phyloP scores from a whole-genome alignment of 2,113 vertebrate species.

The Ptyas mucosa region DNA sequence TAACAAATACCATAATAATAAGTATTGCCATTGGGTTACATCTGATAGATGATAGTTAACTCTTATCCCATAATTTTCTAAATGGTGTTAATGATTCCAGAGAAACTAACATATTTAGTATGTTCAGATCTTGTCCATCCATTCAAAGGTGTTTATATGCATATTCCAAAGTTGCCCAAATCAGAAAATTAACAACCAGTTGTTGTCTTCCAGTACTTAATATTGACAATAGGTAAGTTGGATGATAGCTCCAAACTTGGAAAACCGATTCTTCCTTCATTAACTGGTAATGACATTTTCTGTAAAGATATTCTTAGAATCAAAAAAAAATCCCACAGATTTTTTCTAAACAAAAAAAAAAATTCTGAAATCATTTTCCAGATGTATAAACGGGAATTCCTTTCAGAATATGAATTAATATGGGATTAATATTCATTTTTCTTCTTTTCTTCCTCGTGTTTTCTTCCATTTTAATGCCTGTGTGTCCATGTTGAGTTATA shows the following conservation, averaged over 20 bases:
- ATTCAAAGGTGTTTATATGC: background rate
- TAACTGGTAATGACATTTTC: no score
- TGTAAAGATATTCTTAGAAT: background rate
- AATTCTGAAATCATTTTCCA: background rate
- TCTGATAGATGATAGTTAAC: background rate
- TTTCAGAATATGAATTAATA: background rate
- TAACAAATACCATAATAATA: no score
- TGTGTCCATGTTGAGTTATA: background rate
- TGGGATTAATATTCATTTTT: background rate
- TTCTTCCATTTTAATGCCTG: background rate
- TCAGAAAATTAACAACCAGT: background rate
- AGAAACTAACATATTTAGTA: background rate
- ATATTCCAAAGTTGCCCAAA: background rate
- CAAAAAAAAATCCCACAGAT: background rate
- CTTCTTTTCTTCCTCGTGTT: background rate
- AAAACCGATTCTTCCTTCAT: no score
- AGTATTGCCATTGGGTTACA: background rate
- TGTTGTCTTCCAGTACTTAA: background rate
- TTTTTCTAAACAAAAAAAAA: background rate
- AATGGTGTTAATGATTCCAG: background rate
- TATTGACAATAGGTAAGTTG: background rate
- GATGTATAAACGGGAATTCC: background rate
- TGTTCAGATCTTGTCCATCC: background rate
- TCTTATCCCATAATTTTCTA: background rate
- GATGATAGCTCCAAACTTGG: background rate